A percentile compares a stretch with the other conserved stretches of the same genome.
Evolutionary conservation across 2,888 invertebrate species (phyloP).

Genomic region (Platerodrilus igneus): DNA sequence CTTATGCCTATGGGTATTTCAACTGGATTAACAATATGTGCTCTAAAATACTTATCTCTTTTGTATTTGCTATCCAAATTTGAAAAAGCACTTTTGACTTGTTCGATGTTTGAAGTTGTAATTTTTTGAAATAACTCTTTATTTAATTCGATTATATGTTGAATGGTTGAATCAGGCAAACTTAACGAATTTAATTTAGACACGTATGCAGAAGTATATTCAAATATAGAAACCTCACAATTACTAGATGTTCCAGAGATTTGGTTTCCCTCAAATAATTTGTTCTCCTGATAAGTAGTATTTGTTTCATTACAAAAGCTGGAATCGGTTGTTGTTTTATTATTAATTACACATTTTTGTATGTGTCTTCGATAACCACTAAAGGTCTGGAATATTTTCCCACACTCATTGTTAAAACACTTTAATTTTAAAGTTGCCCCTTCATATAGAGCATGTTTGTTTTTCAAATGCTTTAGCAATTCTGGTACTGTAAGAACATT

Average conservation of each 20-base stretch:
- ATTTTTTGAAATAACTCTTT: slow-evolving; percentile 1
- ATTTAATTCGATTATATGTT: not conserved
- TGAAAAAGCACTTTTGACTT: not conserved
- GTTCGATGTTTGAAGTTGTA: no score
- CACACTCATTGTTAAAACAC: slow-evolving; percentile 2
- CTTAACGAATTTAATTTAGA: slow-evolving; percentile 4
- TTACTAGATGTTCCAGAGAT: not conserved
- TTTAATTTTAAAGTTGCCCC: not conserved
- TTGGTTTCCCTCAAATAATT: no score
- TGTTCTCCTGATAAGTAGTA: no score
- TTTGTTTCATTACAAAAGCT: no score
- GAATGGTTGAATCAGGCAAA: not conserved
- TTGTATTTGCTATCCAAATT: slow-evolving; percentile 2
- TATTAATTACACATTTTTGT: not conserved
- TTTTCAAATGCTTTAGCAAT: slow-evolving; percentile 7
- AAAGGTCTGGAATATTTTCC: not conserved
- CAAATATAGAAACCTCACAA: not conserved
- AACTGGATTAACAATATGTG: slow-evolving; percentile 5
- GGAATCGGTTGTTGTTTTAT: not conserved
- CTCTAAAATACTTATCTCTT: slow-evolving; percentile 2
- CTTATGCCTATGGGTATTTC: slow-evolving; percentile 3
- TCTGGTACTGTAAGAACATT: no score
- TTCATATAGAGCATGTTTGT: not conserved
- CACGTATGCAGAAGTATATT: not conserved
- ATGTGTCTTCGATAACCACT: slow-evolving; percentile 6